phyloP scores from a whole-genome alignment of 2,888 invertebrate genomes.

The Apoderus coryli region DNA sequence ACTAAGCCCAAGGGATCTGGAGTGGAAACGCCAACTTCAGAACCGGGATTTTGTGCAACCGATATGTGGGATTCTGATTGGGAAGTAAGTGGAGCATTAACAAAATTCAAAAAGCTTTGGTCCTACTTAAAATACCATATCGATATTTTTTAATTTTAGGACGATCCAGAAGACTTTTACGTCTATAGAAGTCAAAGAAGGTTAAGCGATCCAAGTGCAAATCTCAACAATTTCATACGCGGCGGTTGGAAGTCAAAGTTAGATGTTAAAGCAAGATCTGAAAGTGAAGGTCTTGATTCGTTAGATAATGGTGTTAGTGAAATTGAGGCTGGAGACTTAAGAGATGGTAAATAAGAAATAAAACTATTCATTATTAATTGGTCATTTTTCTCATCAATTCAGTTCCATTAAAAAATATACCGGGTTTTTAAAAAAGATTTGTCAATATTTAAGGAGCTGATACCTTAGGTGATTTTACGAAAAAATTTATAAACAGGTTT shows the following conservation, averaged over 20 bases:
- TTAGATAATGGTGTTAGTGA: slow-evolving; percentile 74
- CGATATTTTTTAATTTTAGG: slow-evolving; percentile 23
- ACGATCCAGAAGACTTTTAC: slow-evolving; percentile 73
- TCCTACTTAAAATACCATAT: no score
- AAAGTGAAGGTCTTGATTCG: slow-evolving; percentile 81
- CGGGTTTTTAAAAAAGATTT: no score
- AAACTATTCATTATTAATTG: no score
- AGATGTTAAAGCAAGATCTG: slow-evolving; percentile 62
- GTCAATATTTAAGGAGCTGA: no score
- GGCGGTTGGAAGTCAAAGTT: slow-evolving; percentile 67
- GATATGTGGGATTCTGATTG: slow-evolving; percentile 84
- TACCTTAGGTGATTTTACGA: no score
- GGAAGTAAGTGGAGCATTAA: slow-evolving; percentile 35
- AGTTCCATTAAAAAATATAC: no score
- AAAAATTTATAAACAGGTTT: no score
- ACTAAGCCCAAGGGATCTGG: slow-evolving; percentile 86
- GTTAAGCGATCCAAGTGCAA: slow-evolving; percentile 87
- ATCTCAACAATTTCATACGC: slow-evolving; percentile 70
- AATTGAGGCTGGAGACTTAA: slow-evolving; percentile 85
- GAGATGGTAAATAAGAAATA: slow-evolving; percentile 80
- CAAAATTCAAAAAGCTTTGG: no score
- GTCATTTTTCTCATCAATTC: no score
- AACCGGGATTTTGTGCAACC: slow-evolving; percentile 67
- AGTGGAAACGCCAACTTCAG: slow-evolving; percentile 87
- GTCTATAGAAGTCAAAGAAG: slow-evolving; percentile 61